A percentile compares a stretch with the other conserved stretches of the same genome.
Conservation (phyloP, 2,888 invertebrate species). For the Pollenia angustigena region DNA sequence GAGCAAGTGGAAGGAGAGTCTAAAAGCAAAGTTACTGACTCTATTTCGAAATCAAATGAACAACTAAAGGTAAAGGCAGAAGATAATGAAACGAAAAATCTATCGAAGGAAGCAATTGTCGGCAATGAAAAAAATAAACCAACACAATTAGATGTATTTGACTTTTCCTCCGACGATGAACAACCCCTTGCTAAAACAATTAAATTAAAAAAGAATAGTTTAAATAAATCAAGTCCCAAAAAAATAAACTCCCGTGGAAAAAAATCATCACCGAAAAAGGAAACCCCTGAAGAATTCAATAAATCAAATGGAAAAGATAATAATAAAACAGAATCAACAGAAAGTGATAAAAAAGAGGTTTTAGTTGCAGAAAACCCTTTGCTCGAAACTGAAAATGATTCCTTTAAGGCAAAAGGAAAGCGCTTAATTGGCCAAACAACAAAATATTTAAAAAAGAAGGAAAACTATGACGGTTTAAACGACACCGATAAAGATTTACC, state of each 20-base stretch:
- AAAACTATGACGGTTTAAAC: slow-evolving; percentile 38
- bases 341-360: slow-evolving; percentile 52
- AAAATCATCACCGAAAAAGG: slow-evolving; percentile 63
- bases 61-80: slow-evolving; percentile 3
- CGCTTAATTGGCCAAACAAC: slow-evolving; percentile 8
- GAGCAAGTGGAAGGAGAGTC: slow-evolving; percentile 17
- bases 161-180: slow-evolving; percentile 86
- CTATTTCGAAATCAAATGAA: slow-evolving; percentile 25
- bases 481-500: slow-evolving; percentile 59
- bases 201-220: slow-evolving; percentile 79
- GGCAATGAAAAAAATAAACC: slow-evolving; percentile 70
- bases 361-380: background rate
- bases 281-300: slow-evolving; percentile 33
- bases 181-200: slow-evolving; percentile 84
- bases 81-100: slow-evolving; percentile 16
- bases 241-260: slow-evolving; percentile 68
- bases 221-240: slow-evolving; percentile 64
- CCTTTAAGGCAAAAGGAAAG: slow-evolving; percentile 51
- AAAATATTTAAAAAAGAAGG: slow-evolving; percentile 63
- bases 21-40: slow-evolving; percentile 11
- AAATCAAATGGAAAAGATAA: slow-evolving; percentile 64
- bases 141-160: slow-evolving; percentile 80
- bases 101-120: background rate
- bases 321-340: slow-evolving; percentile 27
- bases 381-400: slow-evolving; percentile 18